A percentile compares a stretch with the other conserved stretches of the same genome.
phyloP scores from a whole-genome alignment of 2,888 invertebrate species.

The Subacronicta megacephala region DNA sequence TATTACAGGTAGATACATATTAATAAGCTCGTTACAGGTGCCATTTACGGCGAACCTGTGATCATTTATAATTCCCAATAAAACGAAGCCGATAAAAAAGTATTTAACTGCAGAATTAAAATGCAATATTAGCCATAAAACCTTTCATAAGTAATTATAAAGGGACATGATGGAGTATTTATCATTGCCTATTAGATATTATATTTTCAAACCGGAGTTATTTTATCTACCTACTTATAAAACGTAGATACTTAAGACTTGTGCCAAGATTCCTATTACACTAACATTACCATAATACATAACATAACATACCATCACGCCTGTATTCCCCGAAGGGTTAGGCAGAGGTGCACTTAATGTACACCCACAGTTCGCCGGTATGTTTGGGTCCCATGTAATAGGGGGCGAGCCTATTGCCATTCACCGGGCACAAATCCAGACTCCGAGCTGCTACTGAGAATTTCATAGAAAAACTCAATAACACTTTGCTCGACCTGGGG shows the following conservation, averaged over 20 bases:
- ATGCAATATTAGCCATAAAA: slow-evolving; percentile 46
- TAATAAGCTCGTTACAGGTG: slow-evolving; percentile 38
- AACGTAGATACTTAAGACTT: too few relatives aligned
- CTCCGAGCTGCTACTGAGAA: too few relatives aligned
- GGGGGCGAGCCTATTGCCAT: too few relatives aligned
- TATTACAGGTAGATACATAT: slow-evolving; percentile 32
- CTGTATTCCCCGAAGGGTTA: too few relatives aligned
- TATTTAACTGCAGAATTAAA: slow-evolving; percentile 47
- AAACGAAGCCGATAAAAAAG: slow-evolving; percentile 37
- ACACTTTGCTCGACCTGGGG: too few relatives aligned
- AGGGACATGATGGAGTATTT: slow-evolving; percentile 16
- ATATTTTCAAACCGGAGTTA: slow-evolving; percentile 8
- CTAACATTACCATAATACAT: slow-evolving; percentile 19
- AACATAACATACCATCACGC: too few relatives aligned
- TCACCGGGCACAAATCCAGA: too few relatives aligned
- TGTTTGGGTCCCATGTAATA: too few relatives aligned
- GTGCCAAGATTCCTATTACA: slow-evolving; percentile 23
- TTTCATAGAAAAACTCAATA: too few relatives aligned
- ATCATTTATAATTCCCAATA: slow-evolving; percentile 51
- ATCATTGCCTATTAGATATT: slow-evolving; percentile 28
- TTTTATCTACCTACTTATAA: slow-evolving; percentile 9
- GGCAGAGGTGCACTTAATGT: too few relatives aligned
- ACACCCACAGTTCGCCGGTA: too few relatives aligned
- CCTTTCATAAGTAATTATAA: slow-evolving; percentile 48
- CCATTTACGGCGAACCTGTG: slow-evolving; percentile 38